Conservation (phyloP, 1,140 invertebrate genomes). For the Geopemphigus sp. region DNA sequence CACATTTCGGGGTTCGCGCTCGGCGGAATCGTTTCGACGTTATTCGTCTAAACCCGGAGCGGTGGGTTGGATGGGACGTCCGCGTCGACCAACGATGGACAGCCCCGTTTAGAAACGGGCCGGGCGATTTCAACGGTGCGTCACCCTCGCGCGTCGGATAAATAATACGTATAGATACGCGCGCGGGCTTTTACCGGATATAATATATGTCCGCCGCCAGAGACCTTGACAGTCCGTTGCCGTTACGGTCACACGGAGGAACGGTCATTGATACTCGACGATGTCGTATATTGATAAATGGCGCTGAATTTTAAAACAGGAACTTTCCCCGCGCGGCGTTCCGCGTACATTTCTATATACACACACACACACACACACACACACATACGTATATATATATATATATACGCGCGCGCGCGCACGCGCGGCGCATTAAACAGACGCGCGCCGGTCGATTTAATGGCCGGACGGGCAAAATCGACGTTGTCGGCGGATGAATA, state of each 20-base stretch:
- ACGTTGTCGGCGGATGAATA: conserved; percentile 44
- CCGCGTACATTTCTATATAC: not conserved
- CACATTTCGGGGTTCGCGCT: too few relatives aligned
- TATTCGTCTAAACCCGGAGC: too few relatives aligned
- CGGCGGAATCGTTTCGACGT: too few relatives aligned
- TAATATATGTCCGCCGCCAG: not conserved
- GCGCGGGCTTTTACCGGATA: not conserved
- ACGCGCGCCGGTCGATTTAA: conserved; percentile 35
- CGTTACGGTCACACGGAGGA: not conserved
- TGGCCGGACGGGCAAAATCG: conserved; percentile 36
- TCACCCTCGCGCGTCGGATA: not conserved
- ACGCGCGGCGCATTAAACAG: too few relatives aligned
- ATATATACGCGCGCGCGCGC: not conserved
- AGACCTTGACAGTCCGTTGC: conserved; percentile 46
- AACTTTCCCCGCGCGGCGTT: conserved; percentile 30
- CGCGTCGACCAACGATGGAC: too few relatives aligned
- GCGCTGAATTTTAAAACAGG: conserved; percentile 47
- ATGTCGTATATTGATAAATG: conserved; percentile 47
- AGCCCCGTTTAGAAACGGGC: too few relatives aligned
- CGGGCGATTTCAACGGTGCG: not conserved
- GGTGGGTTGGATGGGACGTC: too few relatives aligned
- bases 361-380: not conserved
- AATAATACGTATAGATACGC: too few relatives aligned
- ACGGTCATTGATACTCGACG: conserved; percentile 46
- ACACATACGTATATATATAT: not conserved